phyloP scores from a whole-genome alignment of 2,113 vertebrate genomes.

The Macrotis lagotis region DNA sequence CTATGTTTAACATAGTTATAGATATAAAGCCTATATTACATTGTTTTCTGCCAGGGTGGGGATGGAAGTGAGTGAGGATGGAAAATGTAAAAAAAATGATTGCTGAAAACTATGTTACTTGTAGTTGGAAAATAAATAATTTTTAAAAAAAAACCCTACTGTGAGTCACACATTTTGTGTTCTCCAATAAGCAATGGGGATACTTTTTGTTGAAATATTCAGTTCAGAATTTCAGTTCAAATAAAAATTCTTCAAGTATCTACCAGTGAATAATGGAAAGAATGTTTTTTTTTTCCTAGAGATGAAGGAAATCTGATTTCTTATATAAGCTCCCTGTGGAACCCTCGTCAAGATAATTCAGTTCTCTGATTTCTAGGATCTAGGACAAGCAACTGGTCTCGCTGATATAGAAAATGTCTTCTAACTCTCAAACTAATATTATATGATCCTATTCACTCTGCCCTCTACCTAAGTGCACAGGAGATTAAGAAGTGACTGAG shows the following conservation, averaged over 20 bases:
- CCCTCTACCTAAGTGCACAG: not conserved
- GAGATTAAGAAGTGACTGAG: not conserved
- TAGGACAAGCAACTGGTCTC: not conserved
- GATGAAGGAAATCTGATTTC: not conserved
- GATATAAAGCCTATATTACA: no score
- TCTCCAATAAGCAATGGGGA: not conserved
- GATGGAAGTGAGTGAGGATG: no score
- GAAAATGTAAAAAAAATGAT: no score
- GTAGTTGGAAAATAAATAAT: no score
- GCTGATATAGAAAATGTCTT: not conserved
- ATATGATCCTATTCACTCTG: no score
- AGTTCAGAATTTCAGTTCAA: slow-evolving; percentile 13
- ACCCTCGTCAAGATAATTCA: not conserved
- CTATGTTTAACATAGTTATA: no score
- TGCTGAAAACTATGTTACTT: no score
- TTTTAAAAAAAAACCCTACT: no score
- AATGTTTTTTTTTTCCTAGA: not conserved
- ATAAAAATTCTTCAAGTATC: slow-evolving; percentile 31
- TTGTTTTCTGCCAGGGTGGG: no score
- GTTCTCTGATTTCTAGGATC: not conserved
- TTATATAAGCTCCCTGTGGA: not conserved
- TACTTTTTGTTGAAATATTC: not conserved
- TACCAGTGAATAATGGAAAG: not conserved
- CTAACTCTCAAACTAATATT: not conserved
- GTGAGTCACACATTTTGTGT: not conserved